Percentiles rank a stretch among this genome's conserved stretches.
These are phyloP conservation scores for Schizotus pectinicornis DNA, from an alignment of 2,888 invertebrate genomes.

Conservation along the genomic window DNA sequence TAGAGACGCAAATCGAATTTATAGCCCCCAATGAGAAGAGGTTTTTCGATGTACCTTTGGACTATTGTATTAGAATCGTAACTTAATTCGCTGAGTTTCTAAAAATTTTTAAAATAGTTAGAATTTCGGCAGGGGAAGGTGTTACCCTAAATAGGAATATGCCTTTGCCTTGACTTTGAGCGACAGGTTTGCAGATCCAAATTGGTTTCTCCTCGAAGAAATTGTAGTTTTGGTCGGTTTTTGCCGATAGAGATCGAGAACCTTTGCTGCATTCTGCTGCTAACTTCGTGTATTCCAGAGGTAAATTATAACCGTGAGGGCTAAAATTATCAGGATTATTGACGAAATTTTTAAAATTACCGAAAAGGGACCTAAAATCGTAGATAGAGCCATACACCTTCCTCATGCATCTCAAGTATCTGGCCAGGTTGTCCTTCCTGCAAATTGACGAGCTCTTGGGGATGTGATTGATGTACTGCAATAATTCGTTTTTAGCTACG, in stretches of 20 bases:
- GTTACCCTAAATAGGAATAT: conserved; percentile 81
- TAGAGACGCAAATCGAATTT: conserved; percentile 93
- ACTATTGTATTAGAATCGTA: conserved; percentile 82
- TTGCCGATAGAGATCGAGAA: conserved; percentile 42
- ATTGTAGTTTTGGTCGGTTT: conserved; percentile 58
- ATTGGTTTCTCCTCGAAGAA: conserved; percentile 60
- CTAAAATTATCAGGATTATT: conserved; percentile 57
- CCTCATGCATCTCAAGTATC: conserved; percentile 80
- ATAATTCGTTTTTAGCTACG: conserved; percentile 30
- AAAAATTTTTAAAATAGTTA: conserved; percentile 46
- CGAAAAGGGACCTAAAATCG: conserved; percentile 72
- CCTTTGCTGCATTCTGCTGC: conserved; percentile 77
- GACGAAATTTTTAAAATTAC: conserved; percentile 35
- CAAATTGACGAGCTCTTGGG: conserved; percentile 86
- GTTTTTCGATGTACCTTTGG: conserved; percentile 80
- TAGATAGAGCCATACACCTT: conserved; percentile 82
- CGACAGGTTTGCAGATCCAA: conserved; percentile 91
- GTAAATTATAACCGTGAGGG: conserved; percentile 81
- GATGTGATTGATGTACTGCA: conserved; percentile 82
- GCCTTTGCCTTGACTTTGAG: conserved; percentile 83
- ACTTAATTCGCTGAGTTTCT: conserved; percentile 78
- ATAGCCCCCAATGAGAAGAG: conserved; percentile 82
- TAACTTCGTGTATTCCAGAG: conserved; percentile 82
- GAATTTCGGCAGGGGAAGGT: neutral
- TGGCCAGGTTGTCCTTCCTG: conserved; percentile 79